Base-by-base conservation (phyloP, 1,140 invertebrate species). In the Leucophenga varia region DNA sequence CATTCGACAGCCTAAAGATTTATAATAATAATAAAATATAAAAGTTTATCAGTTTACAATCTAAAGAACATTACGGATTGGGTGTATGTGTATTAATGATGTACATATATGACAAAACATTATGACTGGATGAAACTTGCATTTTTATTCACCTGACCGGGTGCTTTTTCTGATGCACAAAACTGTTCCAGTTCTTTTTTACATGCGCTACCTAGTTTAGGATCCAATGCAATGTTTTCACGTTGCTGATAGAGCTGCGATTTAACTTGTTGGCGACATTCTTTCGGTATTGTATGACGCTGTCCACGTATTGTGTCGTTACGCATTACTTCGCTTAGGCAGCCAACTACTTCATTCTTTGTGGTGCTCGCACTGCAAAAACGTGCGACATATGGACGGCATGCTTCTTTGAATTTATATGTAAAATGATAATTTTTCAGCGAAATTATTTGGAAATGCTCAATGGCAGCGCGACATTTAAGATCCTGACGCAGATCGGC, bases 341-440 rank as follows among this genome's bases (percentile, higher is more conserved):
- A 98, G 34, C 84, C 81, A 8, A 98, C 88, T 8, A 98, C 92
- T 59, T 95, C 88, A 34, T 82, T 83, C 76, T 93, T 95, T n/a
- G 80, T 86, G 74, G 85, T 91, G 37, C 81, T 85, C 52, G 80
- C 78, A 6, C 82, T 80, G 77, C 95, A 98, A 74, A 87, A 87
- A 54, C 85, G 80, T 37, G 86, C 79, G 1, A 96, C 94, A 77
- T 91, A 86, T 8, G 82, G 81, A 59, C 89, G 87, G 64, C 96
- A 99, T 1, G 93, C 89, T 69, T 94, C 86, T 77, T 97, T 97
- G 74, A 99, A 98, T 73, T 94, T 95, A 58, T 88, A 90, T 16
- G 88, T 94, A 74, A 98, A 98, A 64, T 86, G 87, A 73, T 94
- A 97, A 78, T 95, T 92, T 75, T 97, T 94, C 47, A 98, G 76